Base-by-base conservation (phyloP, 2,797 vertebrate genomes). In the Mus minutoides region DNA sequence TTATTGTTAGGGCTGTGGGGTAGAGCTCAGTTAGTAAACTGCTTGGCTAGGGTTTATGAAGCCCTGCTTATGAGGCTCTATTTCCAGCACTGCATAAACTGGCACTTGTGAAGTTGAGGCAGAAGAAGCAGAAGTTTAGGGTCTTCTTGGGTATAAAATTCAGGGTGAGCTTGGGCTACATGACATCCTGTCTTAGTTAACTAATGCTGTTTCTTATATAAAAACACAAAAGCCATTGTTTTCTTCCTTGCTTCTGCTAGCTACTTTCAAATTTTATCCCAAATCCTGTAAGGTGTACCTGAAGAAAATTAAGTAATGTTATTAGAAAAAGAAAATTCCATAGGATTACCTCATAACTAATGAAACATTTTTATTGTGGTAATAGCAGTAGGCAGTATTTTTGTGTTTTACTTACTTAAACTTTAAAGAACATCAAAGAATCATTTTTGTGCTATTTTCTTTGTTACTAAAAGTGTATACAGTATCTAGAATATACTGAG, bases 221-320 rank as follows among this genome's bases (percentile, higher is more conserved):
- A 86, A 69, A 56, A 88, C 40, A 75, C 17, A 67, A 34, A 19
- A 9, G 19, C 3, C 34, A 34, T 96, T 75, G 24, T 43, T 88
- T 75, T 58, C 43, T 85, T 49, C 31, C 19, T 93, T 79, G 60
- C 54, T 84, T 80, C 52, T 94, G 4, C 84, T 92, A 58, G 71
- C 89, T 90, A 77, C 75, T 80, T 93, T 46, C 4, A 83, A 37
- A 52, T 56, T n/a, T 67, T 92, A 8, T 82, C 11, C 40, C 29
- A 73, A 60, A 58, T 92, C 22, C 1, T 87, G 52, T 21, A 93
- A 78, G 14, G 89, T 85, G 1, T 22, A 84, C 49, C 21, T 89
- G 14, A 94, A 88, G 52, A 96, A 82, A 86, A 92, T 88, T 91
- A 91, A 40, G 54, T 86, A 96, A 31, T 80, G 40, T 64, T 87